Evolutionary conservation across 2,888 invertebrate genomes (phyloP).

Genomic region (Mylabris sibirica): DNA sequence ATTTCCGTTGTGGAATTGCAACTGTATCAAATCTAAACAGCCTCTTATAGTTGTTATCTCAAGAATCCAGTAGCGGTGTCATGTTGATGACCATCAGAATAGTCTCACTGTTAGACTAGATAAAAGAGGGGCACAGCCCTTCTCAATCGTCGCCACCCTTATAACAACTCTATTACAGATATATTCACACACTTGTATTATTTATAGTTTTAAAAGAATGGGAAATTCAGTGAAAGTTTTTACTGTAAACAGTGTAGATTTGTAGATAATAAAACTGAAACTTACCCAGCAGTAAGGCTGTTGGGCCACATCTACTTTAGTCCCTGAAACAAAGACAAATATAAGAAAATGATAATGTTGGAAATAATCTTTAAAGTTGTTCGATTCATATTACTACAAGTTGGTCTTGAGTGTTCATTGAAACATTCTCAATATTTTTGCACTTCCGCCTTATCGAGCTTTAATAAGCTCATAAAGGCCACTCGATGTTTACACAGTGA

Average conservation of each 20-base stretch:
- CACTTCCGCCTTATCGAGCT: constrained; percentile 36
- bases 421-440: constrained; percentile 25
- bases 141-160: constrained; percentile 40
- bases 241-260: not conserved
- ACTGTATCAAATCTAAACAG: constrained; percentile 20
- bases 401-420: not conserved
- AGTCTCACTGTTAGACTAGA: constrained; percentile 51
- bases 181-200: constrained; percentile 37
- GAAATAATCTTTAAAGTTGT: constrained; percentile 10
- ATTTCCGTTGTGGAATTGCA: not conserved
- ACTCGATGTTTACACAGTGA: constrained; percentile 51
- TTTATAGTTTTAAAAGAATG: constrained; percentile 43
- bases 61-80: constrained; percentile 51
- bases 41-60: constrained; percentile 52
- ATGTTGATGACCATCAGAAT: constrained; percentile 47
- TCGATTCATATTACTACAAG: not conserved
- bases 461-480: constrained; percentile 38
- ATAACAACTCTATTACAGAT: constrained; percentile 52
- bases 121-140: constrained; percentile 44
- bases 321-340: constrained; percentile 55
- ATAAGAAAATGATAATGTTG: not conserved
- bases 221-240: constrained; percentile 20
- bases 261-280: constrained; percentile 30
- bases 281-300: constrained; percentile 64
- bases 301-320: constrained; percentile 63